Evolutionary conservation across 2,113 vertebrate species (phyloP), one percentile per base, ranked within the genome.

Genomic region (Odontophorus gujanensis): DNA sequence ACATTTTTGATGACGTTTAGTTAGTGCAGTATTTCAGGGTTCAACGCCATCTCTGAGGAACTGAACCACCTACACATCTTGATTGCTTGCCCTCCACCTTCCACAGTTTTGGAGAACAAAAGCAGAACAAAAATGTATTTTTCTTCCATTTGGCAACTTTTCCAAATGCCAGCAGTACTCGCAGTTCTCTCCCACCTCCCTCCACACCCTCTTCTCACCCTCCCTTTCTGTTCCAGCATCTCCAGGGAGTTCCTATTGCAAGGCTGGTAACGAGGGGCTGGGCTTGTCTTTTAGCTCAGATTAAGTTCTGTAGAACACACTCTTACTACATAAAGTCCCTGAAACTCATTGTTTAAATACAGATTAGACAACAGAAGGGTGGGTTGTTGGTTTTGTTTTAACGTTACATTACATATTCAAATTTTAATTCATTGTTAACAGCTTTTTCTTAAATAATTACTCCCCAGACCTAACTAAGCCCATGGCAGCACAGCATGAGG

Each of bases 181-280:
- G 8, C 57, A 91, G 93, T 72, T 90, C 87, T 77, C 85, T 77
- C 85, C 89, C 87, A 89, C 87, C 92, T 92, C 67, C 50, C 74
- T 93, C 91, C 90, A 95, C 94, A 95, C 85, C 93, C 95, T 89
- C 2, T 78, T 81, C 89, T 90, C 45, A 34, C 89, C 77, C 89
- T 95, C 87, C 81, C 76, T 80, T 58, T 74, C 55, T 93, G 51
- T 51, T 80, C 68, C 6, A 58, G 0, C 14, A 77, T 83, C 79
- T 57, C 85, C 43, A 65, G 53, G 71, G 87, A 92, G 51, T 26
- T 87, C 34, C 61, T 76, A 59, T 5, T 92, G 89, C 61, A 57
- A 57, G 81, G 81, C 87, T 93, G 92, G 36, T 50, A 91, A 74
- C 5, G 50, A 67, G 47, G 72, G 81, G 55, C 15, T 15, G 72